A percentile compares a stretch with the other conserved stretches of the same genome.
Conservation (phyloP, 1,140 invertebrate genomes). For the Dendrolimus punctatus region DNA sequence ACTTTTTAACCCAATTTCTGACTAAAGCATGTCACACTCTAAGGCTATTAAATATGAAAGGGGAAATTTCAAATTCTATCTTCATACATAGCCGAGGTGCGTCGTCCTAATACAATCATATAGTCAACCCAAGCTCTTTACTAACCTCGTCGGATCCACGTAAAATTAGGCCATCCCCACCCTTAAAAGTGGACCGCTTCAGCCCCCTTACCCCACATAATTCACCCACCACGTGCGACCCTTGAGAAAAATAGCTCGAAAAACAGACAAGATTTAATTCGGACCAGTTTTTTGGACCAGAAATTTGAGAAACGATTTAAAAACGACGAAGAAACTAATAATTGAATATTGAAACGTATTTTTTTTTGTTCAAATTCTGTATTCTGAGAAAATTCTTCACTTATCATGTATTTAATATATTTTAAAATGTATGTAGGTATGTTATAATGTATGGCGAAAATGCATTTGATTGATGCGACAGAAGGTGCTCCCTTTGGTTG, state of each 20-base stretch:
- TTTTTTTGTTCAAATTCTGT: background rate
- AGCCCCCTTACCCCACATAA: conserved; percentile 28
- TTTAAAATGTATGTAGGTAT: too few species aligned
- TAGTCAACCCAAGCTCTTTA: conserved; percentile 36
- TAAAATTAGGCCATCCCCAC: conserved; percentile 57
- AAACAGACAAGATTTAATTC: conserved; percentile 61
- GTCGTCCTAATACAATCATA: conserved; percentile 13
- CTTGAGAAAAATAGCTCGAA: conserved; percentile 69
- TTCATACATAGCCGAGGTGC: too few species aligned
- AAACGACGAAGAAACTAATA: conserved; percentile 1
- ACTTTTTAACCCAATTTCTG: too few species aligned
- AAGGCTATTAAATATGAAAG: too few species aligned
- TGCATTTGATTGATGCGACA: too few species aligned
- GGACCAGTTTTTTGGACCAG: conserved; percentile 24
- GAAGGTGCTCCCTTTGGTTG: too few species aligned
- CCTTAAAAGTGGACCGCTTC: conserved; percentile 13
- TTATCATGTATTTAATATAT: background rate
- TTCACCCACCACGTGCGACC: conserved; percentile 48
- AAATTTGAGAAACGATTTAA: conserved; percentile 13
- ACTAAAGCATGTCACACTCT: too few species aligned
- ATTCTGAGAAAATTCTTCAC: background rate
- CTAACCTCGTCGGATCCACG: conserved; percentile 32
- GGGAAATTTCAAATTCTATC: too few species aligned
- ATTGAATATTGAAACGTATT: background rate
- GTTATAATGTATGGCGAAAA: too few species aligned